These are phyloP conservation scores for Leguminivora glycinivorella DNA, from an alignment of 1,140 invertebrate species.

Conservation along the genomic window DNA sequence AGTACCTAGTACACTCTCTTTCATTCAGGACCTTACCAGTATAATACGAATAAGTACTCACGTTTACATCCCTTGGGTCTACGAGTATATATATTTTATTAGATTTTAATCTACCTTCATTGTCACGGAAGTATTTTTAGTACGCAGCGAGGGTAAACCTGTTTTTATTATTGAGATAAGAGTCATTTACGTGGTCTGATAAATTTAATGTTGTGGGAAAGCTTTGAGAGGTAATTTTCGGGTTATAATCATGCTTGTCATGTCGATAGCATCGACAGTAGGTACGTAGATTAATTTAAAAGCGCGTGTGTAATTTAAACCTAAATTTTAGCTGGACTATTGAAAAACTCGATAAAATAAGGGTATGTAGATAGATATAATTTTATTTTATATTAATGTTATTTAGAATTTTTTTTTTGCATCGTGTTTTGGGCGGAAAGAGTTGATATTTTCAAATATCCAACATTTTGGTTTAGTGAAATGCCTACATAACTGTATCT, in stretches of 20 bases:
- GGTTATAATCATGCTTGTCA: not conserved
- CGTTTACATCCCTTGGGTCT: not conserved
- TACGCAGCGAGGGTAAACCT: not conserved
- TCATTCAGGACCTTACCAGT: too few species aligned
- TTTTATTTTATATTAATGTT: too few species aligned
- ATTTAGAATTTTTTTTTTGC: too few species aligned
- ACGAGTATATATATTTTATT: not conserved
- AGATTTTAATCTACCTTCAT: conserved; percentile 1
- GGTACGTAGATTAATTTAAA: not conserved
- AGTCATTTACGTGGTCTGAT: not conserved
- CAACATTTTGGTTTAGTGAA: too few species aligned
- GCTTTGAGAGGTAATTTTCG: not conserved
- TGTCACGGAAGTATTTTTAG: conserved; percentile 6
- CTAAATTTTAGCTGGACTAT: too few species aligned
- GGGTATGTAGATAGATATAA: too few species aligned
- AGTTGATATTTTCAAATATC: too few species aligned
- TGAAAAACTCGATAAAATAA: too few species aligned
- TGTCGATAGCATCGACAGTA: not conserved
- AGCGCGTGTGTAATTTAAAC: too few species aligned
- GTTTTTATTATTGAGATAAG: conserved; percentile 4
- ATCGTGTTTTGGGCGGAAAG: too few species aligned
- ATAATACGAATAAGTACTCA: not conserved
- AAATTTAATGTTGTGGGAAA: not conserved
- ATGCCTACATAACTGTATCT: too few species aligned
- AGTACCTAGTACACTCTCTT: too few species aligned